Base-by-base conservation (phyloP, 2,888 invertebrate species). In the Thyatira batis region DNA sequence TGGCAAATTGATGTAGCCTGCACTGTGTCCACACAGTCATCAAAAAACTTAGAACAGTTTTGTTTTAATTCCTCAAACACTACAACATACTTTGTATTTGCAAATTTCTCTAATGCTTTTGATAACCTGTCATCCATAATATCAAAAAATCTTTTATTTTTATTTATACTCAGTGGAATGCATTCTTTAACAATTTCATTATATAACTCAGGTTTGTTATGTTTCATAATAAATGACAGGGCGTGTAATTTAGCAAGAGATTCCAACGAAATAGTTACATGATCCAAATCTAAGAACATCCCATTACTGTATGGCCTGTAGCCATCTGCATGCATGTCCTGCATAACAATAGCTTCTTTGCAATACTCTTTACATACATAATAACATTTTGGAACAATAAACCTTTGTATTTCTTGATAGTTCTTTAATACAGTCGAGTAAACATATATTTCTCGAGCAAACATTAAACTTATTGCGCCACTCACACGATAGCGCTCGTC, bases 401-500 rank as follows among this genome's bases (percentile, higher is more conserved):
- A 49, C 48, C 60, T 45, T 55, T 82, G 85, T 21, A 87, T 50
- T 49, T 78, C 65, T 33, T 58, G 30, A 59, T 85, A 90, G 51
- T 69, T 73, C 30, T 65, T 58, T 0, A 90, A 65, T 45, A 92
- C 52, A 43, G 72, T 63, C 0, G 80, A 69, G 56, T 92, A 92
- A 33, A 86, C 73, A 67, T 73, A 91, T 28, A 88, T 82, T 76
- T 92, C 91, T 59, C 82, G 74, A 1, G 66, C 71, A 64, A 90
- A 92, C 74, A 90, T 79, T 6, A 68, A 33, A 5, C 87, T 85
- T 1, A 91, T 65, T 2, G 91, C 90, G 0, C 88, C 90, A 43
- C 89, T 90, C 0, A 89, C 76, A 43, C 90, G 77, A 59, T 76
- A 90, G 56, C 77, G 74, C 56, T 88, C 87, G 59, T 90, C 85